Conservation (phyloP, 2,888 invertebrate species). For the Rhagonycha lutea region DNA sequence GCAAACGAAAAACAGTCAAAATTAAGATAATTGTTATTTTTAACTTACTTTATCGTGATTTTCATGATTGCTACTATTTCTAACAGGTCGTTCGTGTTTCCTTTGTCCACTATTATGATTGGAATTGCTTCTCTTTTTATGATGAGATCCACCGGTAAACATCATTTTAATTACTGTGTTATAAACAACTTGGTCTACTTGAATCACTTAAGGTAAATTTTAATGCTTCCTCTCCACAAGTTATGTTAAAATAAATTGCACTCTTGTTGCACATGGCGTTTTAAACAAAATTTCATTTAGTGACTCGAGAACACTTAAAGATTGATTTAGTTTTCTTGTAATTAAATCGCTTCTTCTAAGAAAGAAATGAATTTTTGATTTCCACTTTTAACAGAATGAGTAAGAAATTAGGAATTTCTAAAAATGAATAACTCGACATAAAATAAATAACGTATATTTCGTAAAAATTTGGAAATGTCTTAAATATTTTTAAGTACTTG, state of each 20-base stretch:
- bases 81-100: conserved; percentile 42
- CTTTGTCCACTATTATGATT: conserved; percentile 50
- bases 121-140: conserved; percentile 59
- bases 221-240: not conserved
- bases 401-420: conserved; percentile 21
- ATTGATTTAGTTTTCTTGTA: not conserved
- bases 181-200: not conserved
- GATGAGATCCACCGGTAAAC: conserved; percentile 70
- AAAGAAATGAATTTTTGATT: conserved; percentile 13
- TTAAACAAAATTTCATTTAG: not conserved
- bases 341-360: not conserved
- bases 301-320: not conserved
- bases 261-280: not conserved
- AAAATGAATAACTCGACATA: conserved; percentile 10
- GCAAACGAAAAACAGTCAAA: not conserved
- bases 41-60: conserved; percentile 21
- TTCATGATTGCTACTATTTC: conserved; percentile 40
- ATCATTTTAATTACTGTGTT: conserved; percentile 62
- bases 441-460: conserved; percentile 7
- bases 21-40: not conserved
- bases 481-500: conserved; percentile 10
- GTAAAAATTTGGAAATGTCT: conserved; percentile 14
- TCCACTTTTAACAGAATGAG: conserved; percentile 23
- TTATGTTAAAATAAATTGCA: not conserved
- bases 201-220: not conserved